Conservation (phyloP, 2,888 invertebrate genomes). For the Dendrolimus houi region DNA sequence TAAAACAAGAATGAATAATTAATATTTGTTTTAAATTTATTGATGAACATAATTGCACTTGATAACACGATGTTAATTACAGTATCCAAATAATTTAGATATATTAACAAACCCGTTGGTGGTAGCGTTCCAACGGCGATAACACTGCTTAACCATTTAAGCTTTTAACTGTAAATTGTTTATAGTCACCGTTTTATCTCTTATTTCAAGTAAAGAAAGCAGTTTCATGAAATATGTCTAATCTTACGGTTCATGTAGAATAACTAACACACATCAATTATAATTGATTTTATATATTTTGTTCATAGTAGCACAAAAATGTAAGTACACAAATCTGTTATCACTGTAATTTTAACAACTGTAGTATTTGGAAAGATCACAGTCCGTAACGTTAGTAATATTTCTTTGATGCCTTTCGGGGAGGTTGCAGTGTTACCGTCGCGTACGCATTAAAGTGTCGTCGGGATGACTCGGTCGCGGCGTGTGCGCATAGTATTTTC, state of each 20-base stretch:
- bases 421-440: conserved; percentile 64
- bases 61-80: conserved; percentile 56
- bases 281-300: neutral
- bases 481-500: conserved; percentile 72
- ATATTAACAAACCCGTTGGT: conserved; percentile 53
- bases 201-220: conserved; percentile 15
- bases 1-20: conserved; percentile 50
- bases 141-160: conserved; percentile 66
- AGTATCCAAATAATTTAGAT: conserved; percentile 44
- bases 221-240: conserved; percentile 33
- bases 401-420: conserved; percentile 21
- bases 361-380: neutral
- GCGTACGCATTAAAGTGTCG: conserved; percentile 42
- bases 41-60: conserved; percentile 56
- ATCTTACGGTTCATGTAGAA: conserved; percentile 26
- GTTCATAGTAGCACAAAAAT: neutral
- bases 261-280: conserved; percentile 8
- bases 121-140: conserved; percentile 58
- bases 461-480: conserved; percentile 59
- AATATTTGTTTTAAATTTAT: conserved; percentile 45
- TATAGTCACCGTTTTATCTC: conserved; percentile 13
- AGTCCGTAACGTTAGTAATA: conserved; percentile 38
- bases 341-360: neutral
- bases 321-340: neutral
- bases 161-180: conserved; percentile 30